Evolutionary conservation across 1,140 invertebrate genomes (phyloP).

Genomic region (Laupala kohalensis): DNA sequence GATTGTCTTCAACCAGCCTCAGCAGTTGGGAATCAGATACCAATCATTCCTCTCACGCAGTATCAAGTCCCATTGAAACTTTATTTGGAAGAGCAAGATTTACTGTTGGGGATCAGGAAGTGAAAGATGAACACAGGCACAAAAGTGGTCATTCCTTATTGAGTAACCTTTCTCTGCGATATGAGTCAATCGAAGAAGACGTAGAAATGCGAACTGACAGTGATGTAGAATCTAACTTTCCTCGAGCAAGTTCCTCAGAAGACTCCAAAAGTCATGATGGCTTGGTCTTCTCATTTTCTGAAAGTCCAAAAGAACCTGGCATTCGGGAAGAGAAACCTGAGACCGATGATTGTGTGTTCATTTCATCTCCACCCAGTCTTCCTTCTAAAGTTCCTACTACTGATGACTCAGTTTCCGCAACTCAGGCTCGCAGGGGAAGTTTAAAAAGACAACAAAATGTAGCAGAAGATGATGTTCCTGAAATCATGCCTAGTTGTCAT

Average conservation of each 20-base stretch:
- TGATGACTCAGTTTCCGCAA: not conserved
- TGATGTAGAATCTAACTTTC: not conserved
- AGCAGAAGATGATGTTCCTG: constrained; percentile 10
- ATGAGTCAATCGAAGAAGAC: constrained; percentile 13
- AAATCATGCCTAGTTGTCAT: not conserved
- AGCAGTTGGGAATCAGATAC: constrained; percentile 15
- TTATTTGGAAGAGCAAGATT: not conserved
- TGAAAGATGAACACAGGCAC: not conserved
- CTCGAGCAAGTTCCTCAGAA: not conserved
- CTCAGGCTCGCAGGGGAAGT: constrained; percentile 11
- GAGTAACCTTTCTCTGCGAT: not conserved
- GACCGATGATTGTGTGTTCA: not conserved
- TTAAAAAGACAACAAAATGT: constrained; percentile 14
- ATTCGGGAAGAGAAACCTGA: not conserved
- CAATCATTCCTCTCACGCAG: not conserved
- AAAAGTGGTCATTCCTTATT: not conserved
- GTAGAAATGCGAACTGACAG: not conserved
- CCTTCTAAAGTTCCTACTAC: too few species aligned
- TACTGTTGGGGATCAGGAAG: not conserved
- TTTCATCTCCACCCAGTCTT: not conserved
- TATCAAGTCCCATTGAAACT: not conserved
- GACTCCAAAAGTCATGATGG: not conserved
- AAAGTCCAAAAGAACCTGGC: not conserved
- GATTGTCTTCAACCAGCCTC: constrained; percentile 13
- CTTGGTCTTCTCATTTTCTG: not conserved